A percentile compares a stretch with the other conserved stretches of the same genome.
Conservation (phyloP, 2,797 vertebrate genomes). For the Pseudocheirus occidentalis region DNA sequence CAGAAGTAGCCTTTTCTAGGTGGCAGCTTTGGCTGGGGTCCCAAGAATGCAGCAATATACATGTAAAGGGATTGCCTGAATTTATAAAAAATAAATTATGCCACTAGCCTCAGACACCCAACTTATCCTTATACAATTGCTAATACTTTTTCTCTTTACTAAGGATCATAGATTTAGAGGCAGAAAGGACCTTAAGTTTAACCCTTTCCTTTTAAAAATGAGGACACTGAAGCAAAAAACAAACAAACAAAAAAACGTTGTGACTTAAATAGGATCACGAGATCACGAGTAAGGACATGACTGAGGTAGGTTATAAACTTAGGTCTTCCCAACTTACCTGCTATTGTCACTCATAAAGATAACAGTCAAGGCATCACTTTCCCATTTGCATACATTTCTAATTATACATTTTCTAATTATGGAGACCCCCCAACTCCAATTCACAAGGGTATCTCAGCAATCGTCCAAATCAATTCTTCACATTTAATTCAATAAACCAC, state of each 20-base stretch:
- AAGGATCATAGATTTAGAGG: not conserved
- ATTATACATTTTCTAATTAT: not conserved
- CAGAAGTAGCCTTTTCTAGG: not conserved
- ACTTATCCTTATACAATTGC: not conserved
- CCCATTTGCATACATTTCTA: not conserved
- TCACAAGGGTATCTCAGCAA: not conserved
- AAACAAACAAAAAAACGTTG: not conserved
- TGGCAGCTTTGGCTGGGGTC: not conserved
- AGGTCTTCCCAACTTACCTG: not conserved
- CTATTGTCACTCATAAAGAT: not conserved
- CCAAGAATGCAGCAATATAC: not conserved
- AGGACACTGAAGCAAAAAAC: not conserved
- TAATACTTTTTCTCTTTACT: not conserved
- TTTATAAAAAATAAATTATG: not conserved
- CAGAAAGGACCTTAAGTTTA: not conserved
- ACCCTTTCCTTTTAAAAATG: not conserved
- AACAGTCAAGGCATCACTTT: not conserved
- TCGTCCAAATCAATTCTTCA: not conserved
- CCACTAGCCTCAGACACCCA: not conserved
- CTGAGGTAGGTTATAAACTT: not conserved
- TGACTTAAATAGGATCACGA: not conserved
- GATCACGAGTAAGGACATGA: not conserved
- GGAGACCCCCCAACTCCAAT: not conserved
- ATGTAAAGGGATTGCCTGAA: rapidly evolving
- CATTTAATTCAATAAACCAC: not conserved